A percentile compares a stretch with the other conserved stretches of the same genome.
Conservation (phyloP, 2,797 vertebrate genomes). For the Hafferia zeledoni region DNA sequence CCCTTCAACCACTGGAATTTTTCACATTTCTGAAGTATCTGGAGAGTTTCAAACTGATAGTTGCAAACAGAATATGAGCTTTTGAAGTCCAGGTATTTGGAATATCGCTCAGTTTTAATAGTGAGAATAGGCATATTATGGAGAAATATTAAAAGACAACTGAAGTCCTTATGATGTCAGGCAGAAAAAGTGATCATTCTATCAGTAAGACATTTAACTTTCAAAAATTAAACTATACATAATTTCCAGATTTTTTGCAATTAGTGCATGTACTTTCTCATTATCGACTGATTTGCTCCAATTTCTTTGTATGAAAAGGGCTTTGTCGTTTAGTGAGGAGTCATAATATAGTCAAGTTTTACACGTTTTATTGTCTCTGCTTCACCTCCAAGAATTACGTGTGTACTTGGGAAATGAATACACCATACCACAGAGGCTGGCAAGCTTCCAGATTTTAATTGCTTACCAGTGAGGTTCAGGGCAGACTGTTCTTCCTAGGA, state of each 20-base stretch:
- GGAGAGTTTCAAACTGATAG: constrained; percentile 32
- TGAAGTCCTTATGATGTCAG: constrained; percentile 7
- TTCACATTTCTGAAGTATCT: neutral
- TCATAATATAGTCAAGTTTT: constrained; percentile 54
- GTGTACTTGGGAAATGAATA: constrained; percentile 62
- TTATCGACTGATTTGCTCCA: constrained; percentile 24
- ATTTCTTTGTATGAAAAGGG: constrained; percentile 31
- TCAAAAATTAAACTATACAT: constrained; percentile 25
- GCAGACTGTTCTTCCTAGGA: constrained; percentile 8
- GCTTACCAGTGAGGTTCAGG: constrained; percentile 40
- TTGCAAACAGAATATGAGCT: neutral
- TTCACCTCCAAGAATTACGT: constrained; percentile 55
- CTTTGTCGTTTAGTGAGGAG: constrained; percentile 11
- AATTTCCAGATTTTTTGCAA: constrained; percentile 54
- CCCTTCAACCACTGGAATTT: neutral
- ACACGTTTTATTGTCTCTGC: constrained; percentile 42
- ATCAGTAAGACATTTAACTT: constrained; percentile 21
- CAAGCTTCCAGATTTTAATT: constrained; percentile 61
- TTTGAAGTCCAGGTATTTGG: constrained; percentile 14
- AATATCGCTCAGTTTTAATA: neutral
- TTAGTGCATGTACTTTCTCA: constrained; percentile 32
- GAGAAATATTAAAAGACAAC: constrained; percentile 12
- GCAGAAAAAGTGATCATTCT: constrained; percentile 36
- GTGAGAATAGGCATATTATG: neutral
- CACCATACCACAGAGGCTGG: constrained; percentile 46